Conservation (phyloP, 1,140 invertebrate species). For the Armadillidium nasatum region DNA sequence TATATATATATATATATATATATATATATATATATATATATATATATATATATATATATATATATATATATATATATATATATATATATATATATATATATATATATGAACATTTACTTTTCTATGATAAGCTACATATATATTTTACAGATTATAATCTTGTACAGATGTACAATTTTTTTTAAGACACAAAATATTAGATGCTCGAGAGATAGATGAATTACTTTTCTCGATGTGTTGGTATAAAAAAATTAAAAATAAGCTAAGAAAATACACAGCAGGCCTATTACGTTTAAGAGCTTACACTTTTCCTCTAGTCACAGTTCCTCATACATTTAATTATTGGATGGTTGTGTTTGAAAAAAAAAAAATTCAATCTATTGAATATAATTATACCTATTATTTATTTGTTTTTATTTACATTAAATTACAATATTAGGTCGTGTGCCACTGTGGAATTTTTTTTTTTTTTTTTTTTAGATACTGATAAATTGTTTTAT, state of each 20-base stretch:
- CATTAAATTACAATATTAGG: not conserved
- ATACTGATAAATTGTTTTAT: no score
- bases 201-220: not conserved
- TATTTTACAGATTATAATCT: not conserved
- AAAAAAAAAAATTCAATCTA: not conserved
- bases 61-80: no score
- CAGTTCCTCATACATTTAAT: not conserved
- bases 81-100: not conserved
- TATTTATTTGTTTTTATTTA: not conserved
- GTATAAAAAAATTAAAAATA: not conserved
- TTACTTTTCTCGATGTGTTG: not conserved
- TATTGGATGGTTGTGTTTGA: slow-evolving; percentile 10
- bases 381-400: not conserved
- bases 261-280: not conserved
- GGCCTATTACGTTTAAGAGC: not conserved
- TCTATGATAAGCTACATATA: not conserved
- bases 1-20: no score
- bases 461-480: no score
- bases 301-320: not conserved
- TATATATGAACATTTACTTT: not conserved
- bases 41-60: no score
- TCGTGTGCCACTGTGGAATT: no score
- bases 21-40: no score
- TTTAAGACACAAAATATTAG: slow-evolving; percentile 2
- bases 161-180: not conserved